A percentile compares a stretch with the other conserved stretches of the same genome.
phyloP scores from a whole-genome alignment of 2,113 vertebrate species.

The Cairina moschata region DNA sequence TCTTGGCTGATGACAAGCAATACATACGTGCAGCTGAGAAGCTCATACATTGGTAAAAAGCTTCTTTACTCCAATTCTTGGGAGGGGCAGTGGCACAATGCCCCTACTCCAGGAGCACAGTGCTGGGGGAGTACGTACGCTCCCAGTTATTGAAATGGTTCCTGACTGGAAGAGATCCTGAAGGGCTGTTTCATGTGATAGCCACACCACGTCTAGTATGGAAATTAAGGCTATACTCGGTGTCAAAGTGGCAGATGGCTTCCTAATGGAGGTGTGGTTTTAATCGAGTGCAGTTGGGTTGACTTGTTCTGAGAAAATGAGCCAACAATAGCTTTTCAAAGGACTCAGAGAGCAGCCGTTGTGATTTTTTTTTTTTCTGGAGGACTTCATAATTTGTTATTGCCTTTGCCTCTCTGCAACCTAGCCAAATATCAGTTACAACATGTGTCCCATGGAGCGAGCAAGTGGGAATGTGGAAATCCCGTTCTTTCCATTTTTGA shows the following conservation, averaged over 20 bases:
- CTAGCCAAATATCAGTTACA: background rate
- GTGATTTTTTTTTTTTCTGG: constrained; percentile 12
- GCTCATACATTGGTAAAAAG: background rate
- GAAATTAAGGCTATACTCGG: background rate
- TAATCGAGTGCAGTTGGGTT: background rate
- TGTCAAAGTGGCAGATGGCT: background rate
- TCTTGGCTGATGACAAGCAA: background rate
- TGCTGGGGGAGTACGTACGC: background rate
- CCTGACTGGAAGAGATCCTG: background rate
- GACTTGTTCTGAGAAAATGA: background rate
- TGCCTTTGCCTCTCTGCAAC: background rate
- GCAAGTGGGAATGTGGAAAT: background rate
- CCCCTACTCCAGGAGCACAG: background rate
- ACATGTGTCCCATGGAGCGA: background rate
- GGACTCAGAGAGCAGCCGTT: background rate
- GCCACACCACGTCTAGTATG: background rate
- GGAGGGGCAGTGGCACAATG: background rate
- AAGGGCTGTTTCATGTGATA: background rate
- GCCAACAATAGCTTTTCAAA: background rate
- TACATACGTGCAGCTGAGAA: background rate
- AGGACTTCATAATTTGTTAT: background rate
- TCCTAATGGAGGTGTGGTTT: background rate
- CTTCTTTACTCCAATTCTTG: background rate
- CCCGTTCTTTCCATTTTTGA: background rate
- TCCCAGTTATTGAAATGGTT: background rate